Conservation (phyloP, 2,113 vertebrate genomes). For the Xenus cinereus region DNA sequence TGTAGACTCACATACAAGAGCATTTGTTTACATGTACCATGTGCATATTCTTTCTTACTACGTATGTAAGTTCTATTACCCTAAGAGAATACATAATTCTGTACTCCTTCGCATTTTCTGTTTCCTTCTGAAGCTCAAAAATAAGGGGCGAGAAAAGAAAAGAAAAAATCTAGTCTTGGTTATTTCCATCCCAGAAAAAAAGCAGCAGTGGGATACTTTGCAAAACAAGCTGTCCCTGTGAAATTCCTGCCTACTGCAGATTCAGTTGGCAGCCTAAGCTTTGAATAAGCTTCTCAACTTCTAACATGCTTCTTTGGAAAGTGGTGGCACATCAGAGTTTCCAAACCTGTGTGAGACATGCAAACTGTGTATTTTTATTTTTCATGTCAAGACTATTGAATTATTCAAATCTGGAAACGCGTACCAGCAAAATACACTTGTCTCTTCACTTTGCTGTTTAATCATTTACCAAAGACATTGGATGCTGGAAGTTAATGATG, state of each 20-base stretch:
- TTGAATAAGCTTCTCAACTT: neutral
- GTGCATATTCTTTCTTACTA: neutral
- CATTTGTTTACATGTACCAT: neutral
- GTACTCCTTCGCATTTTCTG: neutral
- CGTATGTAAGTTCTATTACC: neutral
- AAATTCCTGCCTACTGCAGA: conserved; percentile 22
- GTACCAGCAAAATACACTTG: neutral
- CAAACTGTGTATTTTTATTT: neutral
- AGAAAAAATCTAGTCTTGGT: neutral
- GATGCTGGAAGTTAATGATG: neutral
- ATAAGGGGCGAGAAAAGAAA: no score
- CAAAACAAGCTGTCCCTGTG: conserved; percentile 30
- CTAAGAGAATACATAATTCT: neutral
- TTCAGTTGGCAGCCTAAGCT: neutral
- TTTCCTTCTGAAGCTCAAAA: neutral
- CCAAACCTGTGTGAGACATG: neutral
- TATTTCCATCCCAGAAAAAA: neutral
- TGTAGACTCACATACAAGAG: neutral
- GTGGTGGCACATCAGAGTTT: neutral
- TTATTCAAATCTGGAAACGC: conserved; percentile 21
- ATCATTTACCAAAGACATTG: conserved; percentile 13
- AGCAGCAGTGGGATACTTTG: neutral
- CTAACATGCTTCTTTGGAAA: neutral
- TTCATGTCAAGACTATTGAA: neutral
- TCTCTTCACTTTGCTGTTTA: neutral